Base-by-base conservation (phyloP, 1,140 invertebrate genomes). In the Oncopeltus fasciatus region DNA sequence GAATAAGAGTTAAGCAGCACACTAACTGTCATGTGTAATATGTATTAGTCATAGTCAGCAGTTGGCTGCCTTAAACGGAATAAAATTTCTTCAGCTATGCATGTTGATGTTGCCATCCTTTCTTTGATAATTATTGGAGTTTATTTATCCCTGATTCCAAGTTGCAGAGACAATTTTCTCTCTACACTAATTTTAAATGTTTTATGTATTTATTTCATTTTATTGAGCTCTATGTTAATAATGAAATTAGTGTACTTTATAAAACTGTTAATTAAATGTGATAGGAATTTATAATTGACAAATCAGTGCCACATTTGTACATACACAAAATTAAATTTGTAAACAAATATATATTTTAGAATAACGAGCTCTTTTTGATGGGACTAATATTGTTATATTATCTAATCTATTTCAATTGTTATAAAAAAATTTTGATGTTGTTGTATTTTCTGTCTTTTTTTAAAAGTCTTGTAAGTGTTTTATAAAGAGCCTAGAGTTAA, bases 221-320 rank as follows among this genome's bases (percentile, higher is more conserved):
- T n/a, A n/a, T n/a, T n/a, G n/a, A n/a, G n/a, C n/a, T n/a, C n/a
- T n/a, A n/a, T n/a, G n/a, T n/a, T n/a, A n/a, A n/a, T n/a, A n/a
- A n/a, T n/a, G n/a, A n/a, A n/a, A n/a, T n/a, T 24, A 16, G 24
- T 53, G 49, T 53, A 24, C 49, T 53, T 24, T 53, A 53, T n/a
- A 24, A 53, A 24, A 18, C 24, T 24, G 24, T 53, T 53, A 24
- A 53, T 20, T 59, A 59, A 59, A 59, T 59, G 57, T 59, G 57
- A 59, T 59, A 59, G 57, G 9, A 44, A 59, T 43, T 59, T 59
- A 20, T 43, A 29, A 59, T 59, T 59, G 57, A 59, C 57, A 59
- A 59, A 59, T 59, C 57, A 59, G 57, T 59, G 57, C 57, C 57
- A 59, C 57, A 24, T 59, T 59, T 53, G 57, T 59, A 59, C 12